Base-by-base conservation (phyloP, 1,140 invertebrate species). In the Sycobia sp. region DNA sequence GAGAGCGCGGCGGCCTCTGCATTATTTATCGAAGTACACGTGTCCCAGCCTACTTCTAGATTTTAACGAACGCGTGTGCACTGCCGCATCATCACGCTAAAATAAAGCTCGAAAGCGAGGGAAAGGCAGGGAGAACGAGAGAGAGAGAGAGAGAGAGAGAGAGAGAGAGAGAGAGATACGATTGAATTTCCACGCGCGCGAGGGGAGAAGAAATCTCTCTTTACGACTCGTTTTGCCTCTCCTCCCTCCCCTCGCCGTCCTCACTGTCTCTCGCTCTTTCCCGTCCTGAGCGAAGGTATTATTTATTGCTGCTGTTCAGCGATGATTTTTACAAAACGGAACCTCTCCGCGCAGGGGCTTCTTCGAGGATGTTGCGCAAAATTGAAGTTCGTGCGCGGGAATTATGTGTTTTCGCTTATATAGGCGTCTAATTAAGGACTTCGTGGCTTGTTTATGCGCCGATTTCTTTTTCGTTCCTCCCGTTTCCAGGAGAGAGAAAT, bases 11-110 rank as follows among this genome's bases (percentile, higher is more conserved):
- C 44, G 53, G 25, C 54, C 11, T 46, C 60, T 79, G 73, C 76
- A 82, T 81, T 82, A 82, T 82, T 81, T 75, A 81, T 73, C 66
- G 64, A 71, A 70, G 76, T 79, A 82, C 79, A 82, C 79, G 76
- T 78, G 76, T 77, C 74, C 68, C 66, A 70, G 22, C 20, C 32
- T 27, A 38, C 50, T 38, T 25, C n/a, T n/a, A 25, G 50, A 27
- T 41, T 62, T 54, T 62, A 41, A 34, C 43, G 29, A 20, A 46
- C 13, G 43, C 20, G 18, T 20, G 50, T 36, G 18, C 16, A 13
- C 32, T 16, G 11, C n/a, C 22, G 14, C 13, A 5, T 1, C 27
- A 10, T n/a, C 13, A 8, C 8, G 39, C 18, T 54, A 25, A 25
- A 51, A 54, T 41, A 46, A 36, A 44, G 27, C 43, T 7, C 25